Percentiles rank a stretch among this genome's conserved stretches.
phyloP scores from a whole-genome alignment of 2,113 vertebrate genomes.

The Emydocephalus ijimae region DNA sequence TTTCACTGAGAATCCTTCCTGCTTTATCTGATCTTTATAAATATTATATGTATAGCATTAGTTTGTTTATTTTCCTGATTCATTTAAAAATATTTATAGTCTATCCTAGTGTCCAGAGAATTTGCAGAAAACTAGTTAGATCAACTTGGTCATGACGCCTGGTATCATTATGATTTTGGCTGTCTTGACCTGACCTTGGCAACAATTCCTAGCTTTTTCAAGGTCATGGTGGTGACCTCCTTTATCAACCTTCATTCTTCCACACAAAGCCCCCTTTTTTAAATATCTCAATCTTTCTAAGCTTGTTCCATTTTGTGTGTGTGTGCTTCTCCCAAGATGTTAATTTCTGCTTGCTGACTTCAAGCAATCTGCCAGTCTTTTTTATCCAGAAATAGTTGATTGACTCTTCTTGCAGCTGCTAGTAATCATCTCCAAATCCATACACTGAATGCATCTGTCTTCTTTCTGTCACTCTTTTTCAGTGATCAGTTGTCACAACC shows the following conservation, averaged over 20 bases:
- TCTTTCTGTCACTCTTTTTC: background rate
- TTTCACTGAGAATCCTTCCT: background rate
- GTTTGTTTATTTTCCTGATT: background rate
- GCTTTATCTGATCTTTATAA: slow-evolving; percentile 8
- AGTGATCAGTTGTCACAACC: background rate
- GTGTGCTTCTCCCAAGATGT: background rate
- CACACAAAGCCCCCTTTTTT: no score
- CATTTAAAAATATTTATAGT: background rate
- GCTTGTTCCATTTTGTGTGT: background rate
- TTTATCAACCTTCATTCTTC: background rate
- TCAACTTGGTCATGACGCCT: background rate
- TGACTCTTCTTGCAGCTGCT: background rate
- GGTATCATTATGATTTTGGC: background rate
- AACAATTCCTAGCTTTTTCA: background rate
- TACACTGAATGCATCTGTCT: background rate
- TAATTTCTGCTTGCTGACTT: background rate
- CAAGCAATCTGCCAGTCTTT: background rate
- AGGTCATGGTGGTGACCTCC: background rate
- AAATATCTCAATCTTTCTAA: background rate
- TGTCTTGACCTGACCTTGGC: background rate
- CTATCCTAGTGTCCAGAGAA: background rate
- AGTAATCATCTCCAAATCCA: background rate
- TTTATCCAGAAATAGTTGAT: background rate
- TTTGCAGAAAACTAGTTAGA: background rate
- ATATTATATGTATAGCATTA: background rate